These are phyloP conservation scores for Lasioglossum figueresi DNA, from an alignment of 2,888 invertebrate species.

Conservation along the genomic window DNA sequence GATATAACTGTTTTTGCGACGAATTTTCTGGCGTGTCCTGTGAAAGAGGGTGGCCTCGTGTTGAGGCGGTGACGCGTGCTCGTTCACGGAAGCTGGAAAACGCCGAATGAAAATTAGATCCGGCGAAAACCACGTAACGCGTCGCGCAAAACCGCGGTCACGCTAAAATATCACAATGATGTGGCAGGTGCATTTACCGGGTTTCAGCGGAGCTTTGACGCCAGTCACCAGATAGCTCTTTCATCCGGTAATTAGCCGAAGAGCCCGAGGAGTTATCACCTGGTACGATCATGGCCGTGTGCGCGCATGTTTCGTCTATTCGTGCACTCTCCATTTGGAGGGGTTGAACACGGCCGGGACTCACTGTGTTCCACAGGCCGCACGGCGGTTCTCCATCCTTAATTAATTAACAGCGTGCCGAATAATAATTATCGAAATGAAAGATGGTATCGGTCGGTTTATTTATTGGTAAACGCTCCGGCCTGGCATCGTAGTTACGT, in stretches of 20 bases:
- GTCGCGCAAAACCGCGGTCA: slow-evolving; percentile 26
- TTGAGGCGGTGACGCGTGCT: neutral
- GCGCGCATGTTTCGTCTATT: slow-evolving; percentile 63
- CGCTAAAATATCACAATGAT: slow-evolving; percentile 70
- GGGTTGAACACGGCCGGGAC: slow-evolving; percentile 15
- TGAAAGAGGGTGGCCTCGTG: neutral
- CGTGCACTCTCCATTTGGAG: slow-evolving; percentile 60
- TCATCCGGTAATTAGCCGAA: slow-evolving; percentile 80
- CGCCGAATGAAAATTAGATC: slow-evolving; percentile 68
- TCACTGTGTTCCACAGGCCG: slow-evolving; percentile 22
- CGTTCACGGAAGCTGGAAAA: slow-evolving; percentile 31
- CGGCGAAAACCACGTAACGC: slow-evolving; percentile 39
- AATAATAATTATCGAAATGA: slow-evolving; percentile 83
- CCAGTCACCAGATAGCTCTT: slow-evolving; percentile 77
- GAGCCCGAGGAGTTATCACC: slow-evolving; percentile 79
- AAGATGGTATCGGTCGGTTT: slow-evolving; percentile 80
- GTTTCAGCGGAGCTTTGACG: slow-evolving; percentile 69
- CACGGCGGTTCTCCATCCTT: slow-evolving; percentile 71
- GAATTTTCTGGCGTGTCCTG: slow-evolving; percentile 27
- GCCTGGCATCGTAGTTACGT: slow-evolving; percentile 67
- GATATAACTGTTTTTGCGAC: neutral
- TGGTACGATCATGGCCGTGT: slow-evolving; percentile 72
- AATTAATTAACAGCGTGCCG: slow-evolving; percentile 82
- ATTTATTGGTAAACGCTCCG: slow-evolving; percentile 76
- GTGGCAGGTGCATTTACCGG: slow-evolving; percentile 70